Evolutionary conservation across 2,113 vertebrate species (phyloP).

Genomic region (Erythrocebus patas): DNA sequence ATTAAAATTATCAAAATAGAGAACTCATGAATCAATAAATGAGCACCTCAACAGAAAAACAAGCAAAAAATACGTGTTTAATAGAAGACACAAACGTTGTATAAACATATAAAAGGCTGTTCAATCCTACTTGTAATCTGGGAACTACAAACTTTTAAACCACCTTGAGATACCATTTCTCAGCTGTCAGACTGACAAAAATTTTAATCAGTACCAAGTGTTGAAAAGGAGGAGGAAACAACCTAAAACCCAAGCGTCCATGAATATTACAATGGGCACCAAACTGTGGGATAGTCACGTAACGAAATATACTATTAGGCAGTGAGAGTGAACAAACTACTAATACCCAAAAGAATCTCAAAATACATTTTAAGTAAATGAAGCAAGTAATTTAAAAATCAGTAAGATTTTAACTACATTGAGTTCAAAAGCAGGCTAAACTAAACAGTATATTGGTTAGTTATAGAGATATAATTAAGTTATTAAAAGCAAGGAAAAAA

Average conservation of each 20-base stretch:
- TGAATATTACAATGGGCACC: neutral
- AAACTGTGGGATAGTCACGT: neutral
- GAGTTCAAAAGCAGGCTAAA: neutral
- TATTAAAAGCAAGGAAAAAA: neutral
- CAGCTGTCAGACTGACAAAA: neutral
- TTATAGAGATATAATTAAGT: neutral
- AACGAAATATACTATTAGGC: neutral
- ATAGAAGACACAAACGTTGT: neutral
- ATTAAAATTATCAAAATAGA: slow-evolving; percentile 10
- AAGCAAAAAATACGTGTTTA: neutral
- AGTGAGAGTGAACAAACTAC: neutral
- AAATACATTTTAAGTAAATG: slow-evolving; percentile 2
- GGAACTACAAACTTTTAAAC: neutral
- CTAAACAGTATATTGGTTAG: neutral
- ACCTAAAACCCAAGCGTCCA: neutral
- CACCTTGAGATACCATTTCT: neutral
- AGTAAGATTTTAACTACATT: neutral
- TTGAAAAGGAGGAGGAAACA: neutral
- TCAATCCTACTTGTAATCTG: neutral
- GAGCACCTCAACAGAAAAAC: neutral
- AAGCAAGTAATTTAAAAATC: neutral
- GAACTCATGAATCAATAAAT: neutral
- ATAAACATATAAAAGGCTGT: neutral
- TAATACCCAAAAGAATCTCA: neutral
- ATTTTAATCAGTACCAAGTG: neutral